Conservation (phyloP, 2,888 invertebrate genomes). For the Drosophila mimica region DNA sequence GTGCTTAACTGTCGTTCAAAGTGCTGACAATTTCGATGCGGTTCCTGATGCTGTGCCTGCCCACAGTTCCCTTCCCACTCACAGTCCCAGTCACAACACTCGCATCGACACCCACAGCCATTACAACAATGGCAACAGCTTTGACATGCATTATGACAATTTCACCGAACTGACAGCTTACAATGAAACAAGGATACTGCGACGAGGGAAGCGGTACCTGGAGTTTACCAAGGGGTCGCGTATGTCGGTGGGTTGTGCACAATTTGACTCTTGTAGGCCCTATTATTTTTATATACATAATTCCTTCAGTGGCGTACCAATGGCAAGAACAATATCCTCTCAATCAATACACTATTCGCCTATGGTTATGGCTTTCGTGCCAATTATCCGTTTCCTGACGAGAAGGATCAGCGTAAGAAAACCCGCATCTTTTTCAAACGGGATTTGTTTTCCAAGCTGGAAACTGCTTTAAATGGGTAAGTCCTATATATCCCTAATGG, state of each 20-base stretch:
- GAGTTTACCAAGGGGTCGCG: conserved; percentile 82
- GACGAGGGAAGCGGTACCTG: conserved; percentile 83
- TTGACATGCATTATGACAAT: conserved; percentile 49
- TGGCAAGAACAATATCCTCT: conserved; percentile 89
- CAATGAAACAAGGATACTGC: conserved; percentile 57
- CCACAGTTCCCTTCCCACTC: conserved; percentile 10
- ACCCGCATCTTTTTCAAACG: conserved; percentile 87
- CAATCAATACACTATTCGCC: conserved; percentile 89
- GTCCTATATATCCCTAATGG: conserved; percentile 36
- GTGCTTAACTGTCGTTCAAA: conserved; percentile 44
- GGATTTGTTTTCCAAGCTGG: conserved; percentile 87
- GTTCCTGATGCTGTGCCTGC: conserved; percentile 13
- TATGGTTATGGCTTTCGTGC: conserved; percentile 90
- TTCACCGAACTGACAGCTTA: conserved; percentile 32
- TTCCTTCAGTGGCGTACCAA: conserved; percentile 88
- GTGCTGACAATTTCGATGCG: conserved; percentile 45
- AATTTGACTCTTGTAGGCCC: neutral
- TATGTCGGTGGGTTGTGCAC: conserved; percentile 82
- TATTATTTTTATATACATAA: neutral
- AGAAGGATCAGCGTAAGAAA: conserved; percentile 84
- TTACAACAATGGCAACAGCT: conserved; percentile 26
- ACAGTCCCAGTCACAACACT: conserved; percentile 6
- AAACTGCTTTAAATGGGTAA: conserved; percentile 87
- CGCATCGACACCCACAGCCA: conserved; percentile 14
- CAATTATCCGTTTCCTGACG: conserved; percentile 87